phyloP scores from a whole-genome alignment of 2,113 vertebrate species.

The Chloebia gouldiae region DNA sequence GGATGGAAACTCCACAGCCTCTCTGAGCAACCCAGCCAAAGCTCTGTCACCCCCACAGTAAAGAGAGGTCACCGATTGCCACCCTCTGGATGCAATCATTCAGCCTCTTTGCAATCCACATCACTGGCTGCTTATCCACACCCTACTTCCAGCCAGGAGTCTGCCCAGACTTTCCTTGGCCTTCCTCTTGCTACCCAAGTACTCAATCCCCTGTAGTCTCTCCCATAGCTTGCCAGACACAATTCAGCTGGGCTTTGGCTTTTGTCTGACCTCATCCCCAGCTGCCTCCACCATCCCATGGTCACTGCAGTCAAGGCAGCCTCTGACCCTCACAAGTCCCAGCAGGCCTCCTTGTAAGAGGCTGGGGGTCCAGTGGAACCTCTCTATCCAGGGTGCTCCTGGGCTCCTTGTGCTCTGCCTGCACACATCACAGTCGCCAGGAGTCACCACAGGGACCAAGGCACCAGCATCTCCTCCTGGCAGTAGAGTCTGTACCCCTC shows the following conservation, averaged over 20 bases:
- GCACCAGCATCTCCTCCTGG: background rate
- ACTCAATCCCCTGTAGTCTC: background rate
- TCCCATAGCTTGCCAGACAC: rapidly evolving
- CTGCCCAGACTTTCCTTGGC: background rate
- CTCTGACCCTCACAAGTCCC: background rate
- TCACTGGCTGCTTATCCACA: background rate
- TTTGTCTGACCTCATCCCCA: background rate
- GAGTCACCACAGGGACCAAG: too few species aligned
- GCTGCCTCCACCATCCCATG: background rate
- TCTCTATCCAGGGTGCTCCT: too few species aligned
- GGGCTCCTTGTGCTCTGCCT: background rate
- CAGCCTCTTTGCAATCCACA: background rate
- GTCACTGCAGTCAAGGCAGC: background rate
- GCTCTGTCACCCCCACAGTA: background rate
- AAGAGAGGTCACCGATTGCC: background rate
- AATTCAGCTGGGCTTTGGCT: background rate
- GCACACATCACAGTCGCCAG: rapidly evolving
- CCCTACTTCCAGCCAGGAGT: background rate
- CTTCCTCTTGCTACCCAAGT: background rate
- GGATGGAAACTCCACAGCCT: too few species aligned
- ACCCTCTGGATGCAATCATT: background rate
- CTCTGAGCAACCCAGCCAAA: background rate
- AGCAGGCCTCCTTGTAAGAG: background rate
- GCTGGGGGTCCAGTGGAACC: background rate
- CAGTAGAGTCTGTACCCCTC: rapidly evolving